Percentiles rank a stretch among this genome's conserved stretches.
These are phyloP conservation scores for Hetaerina titia DNA, from an alignment of 2,888 invertebrate genomes.

Conservation along the genomic window DNA sequence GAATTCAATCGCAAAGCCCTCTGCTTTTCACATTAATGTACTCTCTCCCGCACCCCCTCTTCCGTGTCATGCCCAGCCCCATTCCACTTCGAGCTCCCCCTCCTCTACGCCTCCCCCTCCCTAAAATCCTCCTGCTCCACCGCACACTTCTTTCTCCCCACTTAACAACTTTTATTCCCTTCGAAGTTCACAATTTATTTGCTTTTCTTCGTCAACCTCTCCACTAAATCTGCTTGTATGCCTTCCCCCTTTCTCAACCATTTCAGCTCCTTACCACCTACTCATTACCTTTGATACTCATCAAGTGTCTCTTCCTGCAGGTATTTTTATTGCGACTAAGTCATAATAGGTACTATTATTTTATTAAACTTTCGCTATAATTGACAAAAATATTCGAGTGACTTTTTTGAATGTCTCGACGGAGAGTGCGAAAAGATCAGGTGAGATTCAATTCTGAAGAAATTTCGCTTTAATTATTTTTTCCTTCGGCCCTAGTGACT, in stretches of 20 bases:
- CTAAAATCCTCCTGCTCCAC: not conserved
- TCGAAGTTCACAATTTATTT: not conserved
- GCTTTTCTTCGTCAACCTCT: not conserved
- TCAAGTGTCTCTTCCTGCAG: not conserved
- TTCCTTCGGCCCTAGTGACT: not conserved
- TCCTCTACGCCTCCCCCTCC: not conserved
- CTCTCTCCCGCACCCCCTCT: not conserved
- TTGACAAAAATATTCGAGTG: not conserved
- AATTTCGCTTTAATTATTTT: not conserved
- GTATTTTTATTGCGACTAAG: not conserved
- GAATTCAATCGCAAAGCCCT: not conserved
- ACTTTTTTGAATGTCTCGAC: not conserved
- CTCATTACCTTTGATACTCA: not conserved
- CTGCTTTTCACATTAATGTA: not conserved
- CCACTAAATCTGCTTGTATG: not conserved
- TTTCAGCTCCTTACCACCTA: not conserved
- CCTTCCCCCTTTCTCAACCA: not conserved
- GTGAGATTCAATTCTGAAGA: not conserved
- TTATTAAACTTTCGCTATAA: not conserved
- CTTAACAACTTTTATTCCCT: not conserved
- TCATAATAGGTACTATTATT: not conserved
- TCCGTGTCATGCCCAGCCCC: not conserved
- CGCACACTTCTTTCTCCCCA: not conserved
- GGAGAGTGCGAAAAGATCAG: not conserved
- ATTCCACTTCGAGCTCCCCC: not conserved